phyloP scores from a whole-genome alignment of 2,113 vertebrate genomes.

The Podarcis cretensis region DNA sequence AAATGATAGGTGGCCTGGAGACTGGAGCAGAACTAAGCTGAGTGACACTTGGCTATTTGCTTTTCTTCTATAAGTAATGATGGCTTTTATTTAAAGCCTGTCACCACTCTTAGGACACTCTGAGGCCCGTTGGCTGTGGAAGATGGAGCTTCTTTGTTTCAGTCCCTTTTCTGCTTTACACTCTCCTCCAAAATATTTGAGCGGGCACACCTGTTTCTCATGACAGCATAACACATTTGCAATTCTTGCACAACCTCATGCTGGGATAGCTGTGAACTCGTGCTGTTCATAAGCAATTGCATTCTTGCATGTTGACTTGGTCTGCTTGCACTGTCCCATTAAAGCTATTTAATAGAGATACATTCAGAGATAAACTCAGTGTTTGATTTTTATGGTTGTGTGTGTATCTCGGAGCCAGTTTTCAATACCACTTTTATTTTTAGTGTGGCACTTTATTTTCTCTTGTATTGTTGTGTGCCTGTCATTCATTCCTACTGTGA shows the following conservation, averaged over 20 bases:
- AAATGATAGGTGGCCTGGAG: neutral
- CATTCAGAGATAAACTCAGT: neutral
- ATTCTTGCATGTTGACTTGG: neutral
- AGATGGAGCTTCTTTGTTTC: neutral
- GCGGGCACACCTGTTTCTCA: neutral
- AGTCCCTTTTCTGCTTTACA: neutral
- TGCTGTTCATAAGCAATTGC: neutral
- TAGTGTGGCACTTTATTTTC: neutral
- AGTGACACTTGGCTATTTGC: neutral
- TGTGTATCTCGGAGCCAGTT: neutral
- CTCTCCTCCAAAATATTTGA: neutral
- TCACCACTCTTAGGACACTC: neutral
- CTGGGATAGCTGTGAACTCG: neutral
- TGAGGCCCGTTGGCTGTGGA: neutral
- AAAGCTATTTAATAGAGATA: neutral
- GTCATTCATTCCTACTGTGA: neutral
- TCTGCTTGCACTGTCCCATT: neutral
- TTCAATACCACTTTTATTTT: neutral
- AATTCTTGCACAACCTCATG: neutral
- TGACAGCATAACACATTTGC: neutral
- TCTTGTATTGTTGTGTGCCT: neutral
- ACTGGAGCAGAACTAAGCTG: neutral
- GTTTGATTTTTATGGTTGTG: neutral
- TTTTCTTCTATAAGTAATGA: conserved; percentile 5
- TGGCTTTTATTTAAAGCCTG: conserved; percentile 5